phyloP scores from a whole-genome alignment of 2,113 vertebrate species.

The Diphyllodes magnificus region DNA sequence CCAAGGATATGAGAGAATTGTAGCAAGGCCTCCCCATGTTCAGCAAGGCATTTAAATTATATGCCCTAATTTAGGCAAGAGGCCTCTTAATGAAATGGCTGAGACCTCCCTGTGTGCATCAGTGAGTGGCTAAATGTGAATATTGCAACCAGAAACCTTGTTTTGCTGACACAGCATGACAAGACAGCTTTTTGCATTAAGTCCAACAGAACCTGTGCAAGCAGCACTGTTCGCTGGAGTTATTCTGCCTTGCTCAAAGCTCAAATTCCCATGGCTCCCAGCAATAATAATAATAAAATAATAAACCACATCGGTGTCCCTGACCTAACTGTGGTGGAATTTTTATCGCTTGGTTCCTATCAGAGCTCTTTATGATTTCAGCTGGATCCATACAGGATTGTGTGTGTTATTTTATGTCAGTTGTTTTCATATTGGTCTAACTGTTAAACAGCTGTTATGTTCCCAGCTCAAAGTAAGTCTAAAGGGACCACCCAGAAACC shows the following conservation, averaged over 20 bases:
- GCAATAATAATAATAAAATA: background rate
- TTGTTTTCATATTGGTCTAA: background rate
- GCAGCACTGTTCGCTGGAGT: background rate
- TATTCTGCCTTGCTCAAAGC: background rate
- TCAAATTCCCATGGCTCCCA: background rate
- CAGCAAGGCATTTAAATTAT: background rate
- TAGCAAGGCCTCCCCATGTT: background rate
- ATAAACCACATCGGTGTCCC: background rate
- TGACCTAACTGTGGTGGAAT: background rate
- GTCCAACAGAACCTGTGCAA: background rate
- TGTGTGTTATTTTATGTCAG: background rate
- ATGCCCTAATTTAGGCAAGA: background rate
- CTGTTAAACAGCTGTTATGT: background rate
- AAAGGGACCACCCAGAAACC: background rate
- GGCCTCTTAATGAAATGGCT: background rate
- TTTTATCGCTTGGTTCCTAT: background rate
- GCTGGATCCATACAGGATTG: background rate
- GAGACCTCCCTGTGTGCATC: background rate
- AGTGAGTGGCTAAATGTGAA: background rate
- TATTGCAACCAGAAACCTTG: background rate
- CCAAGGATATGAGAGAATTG: background rate
- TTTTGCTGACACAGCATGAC: background rate
- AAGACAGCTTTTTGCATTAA: background rate
- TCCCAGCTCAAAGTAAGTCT: background rate
- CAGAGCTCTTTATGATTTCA: background rate